These are phyloP conservation scores for Andrena cerasifolii DNA, from an alignment of 1,140 invertebrate genomes.

Conservation along the genomic window DNA sequence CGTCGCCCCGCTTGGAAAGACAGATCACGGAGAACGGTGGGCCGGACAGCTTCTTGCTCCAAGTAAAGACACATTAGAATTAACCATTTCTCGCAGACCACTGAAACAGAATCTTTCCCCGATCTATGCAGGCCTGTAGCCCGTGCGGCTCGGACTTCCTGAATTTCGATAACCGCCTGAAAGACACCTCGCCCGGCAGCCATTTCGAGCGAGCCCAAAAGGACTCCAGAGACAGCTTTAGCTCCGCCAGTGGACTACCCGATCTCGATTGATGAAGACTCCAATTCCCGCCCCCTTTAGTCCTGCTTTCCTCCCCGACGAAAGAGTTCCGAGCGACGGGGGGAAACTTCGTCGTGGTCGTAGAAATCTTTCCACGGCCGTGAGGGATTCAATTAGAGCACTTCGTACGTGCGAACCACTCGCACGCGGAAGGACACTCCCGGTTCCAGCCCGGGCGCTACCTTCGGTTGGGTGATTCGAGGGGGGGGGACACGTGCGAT, in stretches of 20 bases:
- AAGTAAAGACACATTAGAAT: slow-evolving; percentile 67
- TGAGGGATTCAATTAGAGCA: slow-evolving; percentile 20
- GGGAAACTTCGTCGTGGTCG: neutral
- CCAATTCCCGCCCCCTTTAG: neutral
- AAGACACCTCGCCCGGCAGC: slow-evolving; percentile 53
- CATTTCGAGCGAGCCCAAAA: slow-evolving; percentile 58
- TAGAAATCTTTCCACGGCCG: neutral
- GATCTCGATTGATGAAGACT: slow-evolving; percentile 56
- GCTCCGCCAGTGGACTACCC: slow-evolving; percentile 36
- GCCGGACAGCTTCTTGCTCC: slow-evolving; percentile 64
- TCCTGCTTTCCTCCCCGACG: slow-evolving; percentile 1
- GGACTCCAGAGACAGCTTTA: slow-evolving; percentile 48
- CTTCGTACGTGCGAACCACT: slow-evolving; percentile 5
- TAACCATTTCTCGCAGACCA: slow-evolving; percentile 8
- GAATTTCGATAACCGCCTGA: slow-evolving; percentile 68
- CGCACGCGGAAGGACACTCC: neutral
- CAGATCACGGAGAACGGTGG: slow-evolving; percentile 55
- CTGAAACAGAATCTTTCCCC: slow-evolving; percentile 55
- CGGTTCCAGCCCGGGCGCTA: neutral
- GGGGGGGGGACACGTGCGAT: neutral
- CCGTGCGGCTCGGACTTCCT: slow-evolving; percentile 68
- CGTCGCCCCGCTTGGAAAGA: slow-evolving; percentile 48
- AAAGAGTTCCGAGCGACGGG: neutral
- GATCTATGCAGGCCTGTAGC: slow-evolving; percentile 63
- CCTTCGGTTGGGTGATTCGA: neutral